Percentiles rank a stretch among this genome's conserved stretches.
phyloP scores from a whole-genome alignment of 2,113 vertebrate genomes.

The Helogale parvula region DNA sequence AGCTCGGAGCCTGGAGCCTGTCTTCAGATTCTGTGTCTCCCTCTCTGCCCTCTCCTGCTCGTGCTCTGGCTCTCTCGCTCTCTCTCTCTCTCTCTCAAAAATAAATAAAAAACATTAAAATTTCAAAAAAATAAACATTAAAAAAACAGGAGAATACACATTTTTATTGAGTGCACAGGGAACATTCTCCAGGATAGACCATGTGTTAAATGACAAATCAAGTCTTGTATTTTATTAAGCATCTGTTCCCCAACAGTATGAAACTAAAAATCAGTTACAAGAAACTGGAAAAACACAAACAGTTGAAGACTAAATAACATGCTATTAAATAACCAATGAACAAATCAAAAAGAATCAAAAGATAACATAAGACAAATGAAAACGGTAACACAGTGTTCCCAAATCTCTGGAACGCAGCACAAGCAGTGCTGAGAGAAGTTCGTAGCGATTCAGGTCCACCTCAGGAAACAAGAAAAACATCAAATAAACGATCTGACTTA shows the following conservation, averaged over 20 bases:
- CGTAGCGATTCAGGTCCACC: neutral
- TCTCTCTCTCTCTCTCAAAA: no score
- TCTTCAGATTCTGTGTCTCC: no score
- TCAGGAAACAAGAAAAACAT: neutral
- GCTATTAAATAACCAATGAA: neutral
- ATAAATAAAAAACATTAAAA: no score
- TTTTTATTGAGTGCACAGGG: neutral
- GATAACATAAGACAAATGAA: neutral
- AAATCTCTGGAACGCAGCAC: neutral
- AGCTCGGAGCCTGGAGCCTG: no score
- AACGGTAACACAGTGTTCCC: neutral
- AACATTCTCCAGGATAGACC: neutral
- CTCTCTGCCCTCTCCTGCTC: no score
- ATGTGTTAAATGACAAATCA: neutral
- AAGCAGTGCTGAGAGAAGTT: neutral
- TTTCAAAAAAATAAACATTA: no score
- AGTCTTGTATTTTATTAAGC: neutral
- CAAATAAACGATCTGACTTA: neutral
- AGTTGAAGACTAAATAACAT: neutral
- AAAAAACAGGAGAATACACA: neutral
- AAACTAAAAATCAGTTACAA: neutral
- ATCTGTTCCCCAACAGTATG: neutral
- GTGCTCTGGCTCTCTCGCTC: no score
- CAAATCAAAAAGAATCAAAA: neutral
- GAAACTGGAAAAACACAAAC: neutral